Evolutionary conservation across 2,113 vertebrate genomes (phyloP).

Genomic region (Odobenus rosmarus): DNA sequence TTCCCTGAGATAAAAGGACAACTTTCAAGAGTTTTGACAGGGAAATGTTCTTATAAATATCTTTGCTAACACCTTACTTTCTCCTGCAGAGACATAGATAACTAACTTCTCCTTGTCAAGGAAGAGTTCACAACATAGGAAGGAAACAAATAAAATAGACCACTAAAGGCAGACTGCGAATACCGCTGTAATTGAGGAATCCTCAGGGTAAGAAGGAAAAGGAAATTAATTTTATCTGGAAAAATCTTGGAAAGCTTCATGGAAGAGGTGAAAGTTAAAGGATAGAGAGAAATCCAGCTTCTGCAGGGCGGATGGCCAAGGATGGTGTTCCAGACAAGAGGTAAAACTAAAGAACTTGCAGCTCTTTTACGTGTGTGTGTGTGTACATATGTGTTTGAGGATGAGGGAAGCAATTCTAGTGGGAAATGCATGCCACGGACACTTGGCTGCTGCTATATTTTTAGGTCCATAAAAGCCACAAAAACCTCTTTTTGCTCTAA

Average conservation of each 20-base stretch:
- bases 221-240: constrained; percentile 2
- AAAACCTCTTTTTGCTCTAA: constrained; percentile 3
- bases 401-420: neutral
- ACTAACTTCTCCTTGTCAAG: neutral
- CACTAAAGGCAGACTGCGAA: neutral
- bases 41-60: neutral
- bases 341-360: neutral
- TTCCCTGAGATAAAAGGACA: neutral
- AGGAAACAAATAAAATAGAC: constrained; percentile 22
- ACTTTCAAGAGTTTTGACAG: constrained; percentile 3
- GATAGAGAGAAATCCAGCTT: neutral
- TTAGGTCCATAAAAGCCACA: neutral
- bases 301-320: neutral
- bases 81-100: neutral
- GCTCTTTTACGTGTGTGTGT: neutral
- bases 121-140: neutral
- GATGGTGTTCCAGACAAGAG: neutral
- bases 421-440: neutral
- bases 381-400: neutral
- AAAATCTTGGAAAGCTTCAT: constrained; percentile 33
- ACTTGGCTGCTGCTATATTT: neutral
- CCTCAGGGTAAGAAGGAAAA: neutral
- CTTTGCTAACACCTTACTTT: neutral
- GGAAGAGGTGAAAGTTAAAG: constrained; percentile 11
- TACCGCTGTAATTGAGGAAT: neutral